Evolutionary conservation across 2,888 invertebrate genomes (phyloP).

Genomic region (Parnassius glacialis): DNA sequence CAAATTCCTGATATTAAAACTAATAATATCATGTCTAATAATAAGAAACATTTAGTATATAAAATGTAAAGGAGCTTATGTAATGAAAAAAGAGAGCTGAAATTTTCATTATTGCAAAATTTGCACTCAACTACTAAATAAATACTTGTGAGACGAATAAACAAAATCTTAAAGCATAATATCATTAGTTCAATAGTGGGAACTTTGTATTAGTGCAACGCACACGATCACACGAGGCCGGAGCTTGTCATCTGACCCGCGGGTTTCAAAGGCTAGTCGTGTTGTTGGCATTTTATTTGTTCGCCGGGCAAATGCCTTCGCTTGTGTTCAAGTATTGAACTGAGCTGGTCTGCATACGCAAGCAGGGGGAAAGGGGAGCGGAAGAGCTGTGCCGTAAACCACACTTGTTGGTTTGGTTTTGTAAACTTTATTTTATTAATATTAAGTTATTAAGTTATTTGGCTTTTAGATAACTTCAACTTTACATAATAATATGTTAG

Average conservation of each 20-base stretch:
- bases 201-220: slow-evolving; percentile 37
- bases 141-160: too few species aligned
- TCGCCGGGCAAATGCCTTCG: slow-evolving; percentile 41
- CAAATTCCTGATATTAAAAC: neutral
- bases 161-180: neutral
- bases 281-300: slow-evolving; percentile 53
- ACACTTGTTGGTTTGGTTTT: slow-evolving; percentile 4
- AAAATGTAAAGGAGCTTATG: neutral
- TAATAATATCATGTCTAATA: neutral
- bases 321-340: slow-evolving; percentile 46
- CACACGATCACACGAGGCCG: slow-evolving; percentile 32
- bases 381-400: slow-evolving; percentile 18
- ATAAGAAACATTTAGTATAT: neutral
- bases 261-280: slow-evolving; percentile 50
- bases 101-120: too few species aligned
- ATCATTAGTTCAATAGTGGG: slow-evolving; percentile 25
- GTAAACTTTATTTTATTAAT: too few species aligned
- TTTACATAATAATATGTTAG: too few species aligned
- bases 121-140: too few species aligned
- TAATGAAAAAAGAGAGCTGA: neutral
- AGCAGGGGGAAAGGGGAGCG: slow-evolving; percentile 11
- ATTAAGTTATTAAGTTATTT: too few species aligned
- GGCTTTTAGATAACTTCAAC: too few species aligned
- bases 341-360: slow-evolving; percentile 32
- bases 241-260: slow-evolving; percentile 52